Evolutionary conservation across 2,113 vertebrate species (phyloP), one percentile per base, ranked within the genome.

Genomic region (Columba livia): DNA sequence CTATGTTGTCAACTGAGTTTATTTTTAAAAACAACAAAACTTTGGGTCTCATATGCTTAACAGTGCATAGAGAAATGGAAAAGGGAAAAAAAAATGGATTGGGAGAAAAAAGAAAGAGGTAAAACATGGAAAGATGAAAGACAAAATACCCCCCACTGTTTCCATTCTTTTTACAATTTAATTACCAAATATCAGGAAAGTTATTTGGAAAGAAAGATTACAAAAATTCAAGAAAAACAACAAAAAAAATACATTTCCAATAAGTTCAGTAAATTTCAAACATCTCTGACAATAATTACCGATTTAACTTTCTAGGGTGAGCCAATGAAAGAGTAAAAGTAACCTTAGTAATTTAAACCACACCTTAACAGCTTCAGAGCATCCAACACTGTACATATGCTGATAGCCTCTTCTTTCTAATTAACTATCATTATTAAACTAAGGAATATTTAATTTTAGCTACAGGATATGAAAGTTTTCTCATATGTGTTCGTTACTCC

Each of bases 41-140:
- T 29, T 65, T 25, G 26, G 3, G 5, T 44, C 15, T 81, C 13
- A 17, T 17, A 8, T 6, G 36, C 0, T 0, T 48, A 65, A 73
- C 2, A 57, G 56, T 40, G 11, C 2, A 4, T 7, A 40, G 6
- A 74, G 25, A 67, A 88, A 71, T 20, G 10, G 23, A 88, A 42
- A 31, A 19, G 21, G 10, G 6, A 60, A 56, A 26, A 24, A 24
- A 69, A 67, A 56, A 28, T 4, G 5, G 40, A 1, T 3, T 44
- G 23, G 6, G 17, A 51, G 25, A 44, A n/a, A 60, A 14, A 53
- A 61, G 20, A 44, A 66, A 48, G 36, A 57, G 2, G 1, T 36
- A 28, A 21, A 72, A 16, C 6, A n/a, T 1, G 3, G 32, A 28
- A n/a, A 56, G 4, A 36, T 14, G 2, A 77, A 83, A 60, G 32